A percentile compares a stretch with the other conserved stretches of the same genome.
These are phyloP conservation scores for Ia io DNA, from an alignment of 2,113 vertebrate genomes.

Conservation along the genomic window DNA sequence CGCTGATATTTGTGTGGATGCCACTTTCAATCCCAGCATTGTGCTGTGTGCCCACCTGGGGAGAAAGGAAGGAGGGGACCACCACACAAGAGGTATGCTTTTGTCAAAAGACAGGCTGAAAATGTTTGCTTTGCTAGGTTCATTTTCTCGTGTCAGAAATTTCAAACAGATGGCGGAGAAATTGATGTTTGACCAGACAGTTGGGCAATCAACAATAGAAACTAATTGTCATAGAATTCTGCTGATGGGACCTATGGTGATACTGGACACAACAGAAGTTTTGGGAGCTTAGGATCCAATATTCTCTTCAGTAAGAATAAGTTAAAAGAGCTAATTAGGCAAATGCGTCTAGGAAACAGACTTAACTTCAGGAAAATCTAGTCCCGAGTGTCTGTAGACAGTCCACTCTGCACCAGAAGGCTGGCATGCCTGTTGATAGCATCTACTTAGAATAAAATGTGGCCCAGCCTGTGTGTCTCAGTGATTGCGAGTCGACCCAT, in stretches of 20 bases:
- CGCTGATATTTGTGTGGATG: not conserved
- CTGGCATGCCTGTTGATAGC: not conserved
- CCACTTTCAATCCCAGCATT: slow-evolving; percentile 9
- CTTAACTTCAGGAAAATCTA: slow-evolving; percentile 16
- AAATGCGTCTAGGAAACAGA: slow-evolving; percentile 27
- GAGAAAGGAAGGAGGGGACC: not conserved
- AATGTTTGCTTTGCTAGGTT: not conserved
- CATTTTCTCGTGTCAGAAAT: not conserved
- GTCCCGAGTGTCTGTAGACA: not conserved
- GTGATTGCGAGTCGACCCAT: too few species aligned
- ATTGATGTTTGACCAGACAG: slow-evolving; percentile 46
- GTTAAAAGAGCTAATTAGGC: not conserved
- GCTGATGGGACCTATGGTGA: not conserved
- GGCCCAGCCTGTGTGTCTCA: too few species aligned
- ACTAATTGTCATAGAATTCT: slow-evolving; percentile 14
- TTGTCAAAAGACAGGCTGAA: not conserved
- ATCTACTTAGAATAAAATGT: not conserved
- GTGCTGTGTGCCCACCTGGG: not conserved
- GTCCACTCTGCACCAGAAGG: not conserved
- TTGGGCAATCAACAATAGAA: slow-evolving; percentile 43
- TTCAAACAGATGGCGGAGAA: slow-evolving; percentile 43
- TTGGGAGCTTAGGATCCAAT: not conserved
- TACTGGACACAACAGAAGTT: not conserved
- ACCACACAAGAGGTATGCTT: not conserved
- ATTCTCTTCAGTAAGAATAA: not conserved